Base-by-base conservation (phyloP, 2,888 invertebrate genomes). In the Nasonia oneida region DNA sequence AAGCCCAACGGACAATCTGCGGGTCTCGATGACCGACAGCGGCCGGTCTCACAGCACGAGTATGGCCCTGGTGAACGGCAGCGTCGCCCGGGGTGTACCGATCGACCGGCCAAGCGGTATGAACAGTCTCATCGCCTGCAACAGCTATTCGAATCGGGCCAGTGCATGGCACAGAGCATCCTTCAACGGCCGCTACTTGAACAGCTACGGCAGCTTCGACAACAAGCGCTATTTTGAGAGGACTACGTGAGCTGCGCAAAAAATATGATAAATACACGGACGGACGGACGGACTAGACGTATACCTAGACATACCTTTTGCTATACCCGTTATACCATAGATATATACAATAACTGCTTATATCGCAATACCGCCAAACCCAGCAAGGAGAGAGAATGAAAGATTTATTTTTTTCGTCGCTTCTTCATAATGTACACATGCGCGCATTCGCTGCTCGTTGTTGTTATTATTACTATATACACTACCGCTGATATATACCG, bases 121-220 rank as follows among this genome's bases (percentile, higher is more conserved):
- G 96, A 96, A 96, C 75, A 96, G 96, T 85, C 94, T 96, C 86
- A 96, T 97, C 86, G 96, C 96, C 0, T 96, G 96, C 94, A 96
- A 96, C 92, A 96, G 96, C 93, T 96, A 96, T 94, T 96, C 96
- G 92, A 96, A 96, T 93, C 94, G 95, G 87, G 95, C 94, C 92
- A 92, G 95, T 93, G 92, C 94, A 91, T 93, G 95, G 95, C 92
- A 94, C 91, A 91, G 95, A 93, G 93, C 95, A 91, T 92, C 90
- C 74, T 94, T 91, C 88, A 93, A 91, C 86, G 94, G 94, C 1
- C 93, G 94, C 1, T 95, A 95, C 90, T 94, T 94, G 82, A 94
- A 94, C 88, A 95, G 95, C 89, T 95, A 95, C 89, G 95, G 95
- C 1, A 94, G 95, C 67, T 89, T 94, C 39, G 94, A 94, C 84